Percentiles rank a stretch among this genome's conserved stretches.
phyloP scores from a whole-genome alignment of 1,140 invertebrate species.

The Listronotus bonariensis region DNA sequence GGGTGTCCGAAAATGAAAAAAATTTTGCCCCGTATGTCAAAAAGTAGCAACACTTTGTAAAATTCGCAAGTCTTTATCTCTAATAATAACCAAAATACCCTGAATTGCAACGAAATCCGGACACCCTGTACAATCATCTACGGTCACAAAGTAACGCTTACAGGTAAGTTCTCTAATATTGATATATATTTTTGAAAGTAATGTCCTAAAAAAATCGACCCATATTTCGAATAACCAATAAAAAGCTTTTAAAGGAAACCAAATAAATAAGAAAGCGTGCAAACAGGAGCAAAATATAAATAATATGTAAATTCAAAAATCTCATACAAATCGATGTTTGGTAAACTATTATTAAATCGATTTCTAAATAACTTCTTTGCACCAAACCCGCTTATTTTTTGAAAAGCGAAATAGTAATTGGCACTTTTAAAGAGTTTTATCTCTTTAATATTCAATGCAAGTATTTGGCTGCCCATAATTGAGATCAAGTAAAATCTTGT shows the following conservation, averaged over 20 bases:
- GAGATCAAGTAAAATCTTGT: conserved; percentile 6
- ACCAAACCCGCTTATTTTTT: conserved; percentile 4
- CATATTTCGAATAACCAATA: not conserved
- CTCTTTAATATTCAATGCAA: conserved; percentile 26
- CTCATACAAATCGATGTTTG: conserved; percentile 25
- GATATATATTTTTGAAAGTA: too few relatives aligned
- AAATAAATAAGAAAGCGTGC: conserved; percentile 7
- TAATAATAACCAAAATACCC: too few relatives aligned
- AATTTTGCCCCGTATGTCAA: too few relatives aligned
- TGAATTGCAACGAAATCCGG: too few relatives aligned
- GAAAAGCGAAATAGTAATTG: conserved; percentile 13
- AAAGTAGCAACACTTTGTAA: too few relatives aligned
- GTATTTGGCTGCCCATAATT: conserved; percentile 21
- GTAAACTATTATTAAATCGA: conserved; percentile 20
- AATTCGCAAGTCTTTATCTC: too few relatives aligned
- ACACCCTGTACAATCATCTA: too few relatives aligned
- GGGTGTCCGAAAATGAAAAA: too few relatives aligned
- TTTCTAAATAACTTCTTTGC: conserved; percentile 18
- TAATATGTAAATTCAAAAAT: conserved; percentile 5
- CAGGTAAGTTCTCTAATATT: too few relatives aligned
- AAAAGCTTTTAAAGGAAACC: not conserved
- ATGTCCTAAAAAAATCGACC: not conserved
- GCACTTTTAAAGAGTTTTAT: conserved; percentile 22
- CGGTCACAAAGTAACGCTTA: too few relatives aligned
- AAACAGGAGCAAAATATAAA: not conserved